These are phyloP conservation scores for Camelus bactrianus DNA, from an alignment of 2,113 vertebrate genomes.

Conservation along the genomic window DNA sequence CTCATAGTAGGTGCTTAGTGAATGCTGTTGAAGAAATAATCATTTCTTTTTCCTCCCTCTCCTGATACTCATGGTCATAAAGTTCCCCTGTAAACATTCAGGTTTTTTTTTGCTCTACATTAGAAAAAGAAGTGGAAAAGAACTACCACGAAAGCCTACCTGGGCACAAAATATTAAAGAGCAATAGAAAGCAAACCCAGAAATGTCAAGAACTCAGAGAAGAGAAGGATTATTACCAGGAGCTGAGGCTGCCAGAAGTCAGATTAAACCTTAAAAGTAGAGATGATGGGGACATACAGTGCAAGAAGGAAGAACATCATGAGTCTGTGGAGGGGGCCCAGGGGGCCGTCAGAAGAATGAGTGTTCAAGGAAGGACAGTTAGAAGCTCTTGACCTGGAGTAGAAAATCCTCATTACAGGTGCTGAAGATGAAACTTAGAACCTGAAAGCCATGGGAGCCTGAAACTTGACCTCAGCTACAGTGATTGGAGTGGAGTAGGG, in stretches of 20 bases:
- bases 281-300: background rate
- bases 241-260: background rate
- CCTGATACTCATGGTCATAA: background rate
- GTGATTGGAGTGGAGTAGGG: background rate
- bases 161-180: background rate
- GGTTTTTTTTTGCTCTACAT: background rate
- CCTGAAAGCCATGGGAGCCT: background rate
- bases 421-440: background rate
- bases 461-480: background rate
- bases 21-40: background rate
- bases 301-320: background rate
- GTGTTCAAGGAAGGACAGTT: background rate
- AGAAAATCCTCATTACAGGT: background rate
- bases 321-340: background rate
- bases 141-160: background rate
- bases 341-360: background rate
- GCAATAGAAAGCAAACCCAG: background rate
- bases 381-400: background rate
- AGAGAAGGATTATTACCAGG: background rate
- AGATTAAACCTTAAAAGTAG: background rate
- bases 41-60: background rate
- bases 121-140: background rate
- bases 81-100: background rate
- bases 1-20: background rate
- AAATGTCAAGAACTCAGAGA: conserved; percentile 22